These are phyloP conservation scores for Tetragnatha montana DNA, from an alignment of 2,888 invertebrate species.

Conservation along the genomic window DNA sequence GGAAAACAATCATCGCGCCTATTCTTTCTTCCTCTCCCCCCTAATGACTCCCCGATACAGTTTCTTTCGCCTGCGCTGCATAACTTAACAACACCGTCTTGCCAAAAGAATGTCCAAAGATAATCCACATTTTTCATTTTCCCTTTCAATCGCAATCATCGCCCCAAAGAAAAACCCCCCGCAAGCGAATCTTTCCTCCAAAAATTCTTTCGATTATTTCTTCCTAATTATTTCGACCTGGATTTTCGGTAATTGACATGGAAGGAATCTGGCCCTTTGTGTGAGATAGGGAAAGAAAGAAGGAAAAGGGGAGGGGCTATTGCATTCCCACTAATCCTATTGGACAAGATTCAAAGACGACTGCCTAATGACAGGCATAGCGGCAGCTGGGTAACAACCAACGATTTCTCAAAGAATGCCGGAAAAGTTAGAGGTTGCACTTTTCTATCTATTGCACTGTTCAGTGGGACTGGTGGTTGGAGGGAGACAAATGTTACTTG, in stretches of 20 bases:
- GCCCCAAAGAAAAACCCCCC: not conserved
- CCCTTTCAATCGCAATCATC: not conserved
- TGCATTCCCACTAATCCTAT: conserved; percentile 15
- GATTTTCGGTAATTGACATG: conserved; percentile 19
- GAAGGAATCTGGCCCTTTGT: conserved; percentile 6
- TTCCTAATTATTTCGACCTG: conserved; percentile 23
- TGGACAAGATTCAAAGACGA: conserved; percentile 16
- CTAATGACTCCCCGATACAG: no score
- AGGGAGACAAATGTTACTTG: not conserved
- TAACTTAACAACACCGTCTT: no score
- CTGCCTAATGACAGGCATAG: conserved; percentile 18
- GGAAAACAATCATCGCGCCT: no score
- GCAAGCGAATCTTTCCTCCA: not conserved
- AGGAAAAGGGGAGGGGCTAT: not conserved
- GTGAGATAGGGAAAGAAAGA: not conserved
- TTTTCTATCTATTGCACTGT: not conserved
- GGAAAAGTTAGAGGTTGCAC: not conserved
- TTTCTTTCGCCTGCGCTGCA: no score
- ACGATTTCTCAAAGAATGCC: not conserved
- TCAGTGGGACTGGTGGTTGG: not conserved
- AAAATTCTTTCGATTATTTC: conserved; percentile 16
- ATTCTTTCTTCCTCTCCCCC: no score
- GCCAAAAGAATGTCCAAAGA: no score
- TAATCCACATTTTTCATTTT: not conserved
- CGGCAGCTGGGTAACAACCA: conserved; percentile 11